Base-by-base conservation (phyloP, 2,888 invertebrate species). In the Phortica magna region DNA sequence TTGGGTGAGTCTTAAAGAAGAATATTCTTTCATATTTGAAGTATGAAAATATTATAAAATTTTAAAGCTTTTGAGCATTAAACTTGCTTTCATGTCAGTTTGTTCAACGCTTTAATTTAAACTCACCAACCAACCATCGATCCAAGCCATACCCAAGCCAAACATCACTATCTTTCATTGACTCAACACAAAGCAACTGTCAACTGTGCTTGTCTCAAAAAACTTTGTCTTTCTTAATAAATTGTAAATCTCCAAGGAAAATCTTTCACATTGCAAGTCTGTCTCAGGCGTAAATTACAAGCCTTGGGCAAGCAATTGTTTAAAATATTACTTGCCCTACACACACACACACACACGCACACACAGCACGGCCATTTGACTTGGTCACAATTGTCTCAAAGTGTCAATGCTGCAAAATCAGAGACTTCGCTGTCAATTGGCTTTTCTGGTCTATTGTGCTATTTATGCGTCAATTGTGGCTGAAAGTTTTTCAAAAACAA, bases 331-430 rank as follows among this genome's bases (percentile, higher is more conserved):
- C n/a, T 17, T 17, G 17, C 7, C 55, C 2, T 55, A 17, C 14
- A 17, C 17, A 7, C 17, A 14, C 14, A 55, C 5, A 7, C 1
- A n/a, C n/a, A n/a, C n/a, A n/a, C n/a, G n/a, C n/a, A n/a, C n/a
- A 12, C 55, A 55, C 14, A 55, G 12, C 41, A 19, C 31, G 17
- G 42, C 59, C 17, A 59, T 59, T 59, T n/a, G 19, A 9, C 9
- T 59, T 59, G 59, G 17, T 59, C 59, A 31, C 65, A 65, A 42
- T 61, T 61, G 65, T 41, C 65, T 41, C 65, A 14, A 65, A 65
- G 65, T 65, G 65, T 64, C 64, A 64, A 64, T 64, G 64, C 64
- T 64, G 14, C 31, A 31, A 31, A 59, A 17, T 19, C 14, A 41
- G n/a, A 41, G 65, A 65, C 41, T 6, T 10, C 17, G 5, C 31